Percentiles rank a stretch among this genome's conserved stretches.
Evolutionary conservation across 30 jellyfish, hydroid and myxozoan species (phyloP).

Genomic region (Aurelia coerulea): DNA sequence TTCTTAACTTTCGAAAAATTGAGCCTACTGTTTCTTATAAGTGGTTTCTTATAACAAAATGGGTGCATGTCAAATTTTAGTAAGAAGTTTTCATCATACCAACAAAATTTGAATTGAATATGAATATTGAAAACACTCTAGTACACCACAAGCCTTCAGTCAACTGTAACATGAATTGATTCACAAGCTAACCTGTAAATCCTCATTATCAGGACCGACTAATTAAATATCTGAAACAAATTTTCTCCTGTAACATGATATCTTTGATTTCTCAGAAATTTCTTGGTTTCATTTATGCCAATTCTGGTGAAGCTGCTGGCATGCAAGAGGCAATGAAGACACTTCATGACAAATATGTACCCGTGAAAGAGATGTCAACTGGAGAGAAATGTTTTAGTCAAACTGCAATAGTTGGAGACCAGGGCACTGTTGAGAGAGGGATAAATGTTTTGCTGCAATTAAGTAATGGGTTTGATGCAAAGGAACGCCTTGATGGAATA

Average conservation of each 20-base stretch:
- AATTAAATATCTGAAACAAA: neutral
- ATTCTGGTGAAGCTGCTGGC: slow-evolving; percentile 23
- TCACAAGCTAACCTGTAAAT: too few species aligned
- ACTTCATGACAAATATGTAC: neutral
- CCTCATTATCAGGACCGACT: too few species aligned
- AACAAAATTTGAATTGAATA: too few species aligned
- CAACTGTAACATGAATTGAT: too few species aligned
- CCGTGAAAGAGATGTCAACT: neutral
- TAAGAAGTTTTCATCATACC: too few species aligned
- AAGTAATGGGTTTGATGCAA: slow-evolving; percentile 30
- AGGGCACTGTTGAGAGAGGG: slow-evolving; percentile 45
- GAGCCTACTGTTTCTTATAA: too few species aligned
- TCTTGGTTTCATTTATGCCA: slow-evolving; percentile 17
- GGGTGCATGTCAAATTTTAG: too few species aligned
- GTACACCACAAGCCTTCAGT: too few species aligned
- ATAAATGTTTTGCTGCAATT: slow-evolving; percentile 24
- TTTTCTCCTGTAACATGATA: neutral
- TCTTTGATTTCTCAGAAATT: slow-evolving; percentile 15
- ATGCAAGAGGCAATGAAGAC: slow-evolving; percentile 18
- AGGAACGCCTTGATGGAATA: slow-evolving; percentile 22
- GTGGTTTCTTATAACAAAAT: too few species aligned
- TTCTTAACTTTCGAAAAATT: too few species aligned
- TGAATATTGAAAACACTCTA: too few species aligned
- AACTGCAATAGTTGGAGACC: neutral
- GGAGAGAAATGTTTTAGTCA: neutral